Evolutionary conservation across 1,140 invertebrate species (phyloP).

Genomic region (Bombus sylvicola): DNA sequence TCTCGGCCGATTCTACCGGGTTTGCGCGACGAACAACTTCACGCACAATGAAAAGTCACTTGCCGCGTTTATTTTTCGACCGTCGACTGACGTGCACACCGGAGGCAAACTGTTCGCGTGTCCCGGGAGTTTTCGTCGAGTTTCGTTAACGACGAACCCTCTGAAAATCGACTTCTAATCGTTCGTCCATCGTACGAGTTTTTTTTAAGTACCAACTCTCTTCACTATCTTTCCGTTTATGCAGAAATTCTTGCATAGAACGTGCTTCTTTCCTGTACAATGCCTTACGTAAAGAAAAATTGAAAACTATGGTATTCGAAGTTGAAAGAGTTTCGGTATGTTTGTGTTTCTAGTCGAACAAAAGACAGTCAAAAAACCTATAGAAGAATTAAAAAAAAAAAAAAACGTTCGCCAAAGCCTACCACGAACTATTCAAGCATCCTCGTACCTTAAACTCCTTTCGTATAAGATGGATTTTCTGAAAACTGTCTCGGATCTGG

Average conservation of each 20-base stretch:
- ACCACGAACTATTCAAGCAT: not conserved
- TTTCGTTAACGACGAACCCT: not conserved
- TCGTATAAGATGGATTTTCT: not conserved
- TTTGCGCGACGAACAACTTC: not conserved
- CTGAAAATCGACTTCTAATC: constrained; percentile 17
- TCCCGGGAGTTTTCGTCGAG: not conserved
- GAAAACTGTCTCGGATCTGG: constrained; percentile 18
- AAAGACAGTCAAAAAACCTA: not conserved
- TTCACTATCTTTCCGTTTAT: not conserved
- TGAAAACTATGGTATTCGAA: not conserved
- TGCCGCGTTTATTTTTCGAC: not conserved
- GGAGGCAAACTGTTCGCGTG: not conserved
- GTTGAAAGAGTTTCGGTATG: not conserved
- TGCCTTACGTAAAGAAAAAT: not conserved
- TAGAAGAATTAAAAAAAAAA: not conserved
- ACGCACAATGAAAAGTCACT: constrained; percentile 21
- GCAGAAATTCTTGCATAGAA: not conserved
- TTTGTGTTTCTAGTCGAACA: not conserved
- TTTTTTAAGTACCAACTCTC: not conserved
- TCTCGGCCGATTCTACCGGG: not conserved
- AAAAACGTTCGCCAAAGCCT: not conserved
- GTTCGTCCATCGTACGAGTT: not conserved
- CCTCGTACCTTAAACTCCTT: not conserved
- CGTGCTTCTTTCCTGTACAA: not conserved
- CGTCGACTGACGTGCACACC: not conserved